phyloP scores from a whole-genome alignment of 2,888 invertebrate genomes.

The Rhorus exstirpatorius region DNA sequence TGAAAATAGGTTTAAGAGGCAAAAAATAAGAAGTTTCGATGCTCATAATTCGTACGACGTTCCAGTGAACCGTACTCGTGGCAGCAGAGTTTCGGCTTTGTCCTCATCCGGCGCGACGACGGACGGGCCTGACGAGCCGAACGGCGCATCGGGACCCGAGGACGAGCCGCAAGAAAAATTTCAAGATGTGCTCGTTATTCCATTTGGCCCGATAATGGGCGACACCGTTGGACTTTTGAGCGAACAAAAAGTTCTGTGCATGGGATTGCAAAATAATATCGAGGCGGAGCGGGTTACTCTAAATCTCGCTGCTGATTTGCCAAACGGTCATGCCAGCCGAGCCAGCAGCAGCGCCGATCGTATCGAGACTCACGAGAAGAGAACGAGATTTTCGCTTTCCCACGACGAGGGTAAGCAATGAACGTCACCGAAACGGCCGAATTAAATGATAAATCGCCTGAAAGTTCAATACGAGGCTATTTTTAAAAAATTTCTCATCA shows the following conservation, averaged over 20 bases:
- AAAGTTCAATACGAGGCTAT: no score
- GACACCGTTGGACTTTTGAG: slow-evolving; percentile 90
- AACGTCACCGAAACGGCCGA: background rate
- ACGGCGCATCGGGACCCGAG: slow-evolving; percentile 80
- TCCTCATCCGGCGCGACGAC: slow-evolving; percentile 80
- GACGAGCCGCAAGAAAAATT: slow-evolving; percentile 82
- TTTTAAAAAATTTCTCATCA: no score
- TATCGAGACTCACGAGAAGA: slow-evolving; percentile 84
- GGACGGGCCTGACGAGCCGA: slow-evolving; percentile 79
- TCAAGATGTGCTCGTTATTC: slow-evolving; percentile 90
- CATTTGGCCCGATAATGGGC: slow-evolving; percentile 88
- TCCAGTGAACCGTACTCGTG: slow-evolving; percentile 78
- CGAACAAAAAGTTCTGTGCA: slow-evolving; percentile 88
- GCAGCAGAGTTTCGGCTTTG: slow-evolving; percentile 76
- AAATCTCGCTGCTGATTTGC: slow-evolving; percentile 79
- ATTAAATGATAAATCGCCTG: background rate
- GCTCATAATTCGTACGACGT: slow-evolving; percentile 1
- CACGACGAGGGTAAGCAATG: slow-evolving; percentile 93
- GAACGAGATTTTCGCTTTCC: slow-evolving; percentile 91
- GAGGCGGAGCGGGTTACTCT: slow-evolving; percentile 78
- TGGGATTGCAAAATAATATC: slow-evolving; percentile 80
- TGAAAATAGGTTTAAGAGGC: no score
- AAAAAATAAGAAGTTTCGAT: no score
- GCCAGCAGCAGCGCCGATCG: slow-evolving; percentile 82
- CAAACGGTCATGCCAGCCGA: slow-evolving; percentile 83